Evolutionary conservation across 2,797 vertebrate species (phyloP), one percentile per base, ranked within the genome.

Genomic region (Cephalopachus bancanus): DNA sequence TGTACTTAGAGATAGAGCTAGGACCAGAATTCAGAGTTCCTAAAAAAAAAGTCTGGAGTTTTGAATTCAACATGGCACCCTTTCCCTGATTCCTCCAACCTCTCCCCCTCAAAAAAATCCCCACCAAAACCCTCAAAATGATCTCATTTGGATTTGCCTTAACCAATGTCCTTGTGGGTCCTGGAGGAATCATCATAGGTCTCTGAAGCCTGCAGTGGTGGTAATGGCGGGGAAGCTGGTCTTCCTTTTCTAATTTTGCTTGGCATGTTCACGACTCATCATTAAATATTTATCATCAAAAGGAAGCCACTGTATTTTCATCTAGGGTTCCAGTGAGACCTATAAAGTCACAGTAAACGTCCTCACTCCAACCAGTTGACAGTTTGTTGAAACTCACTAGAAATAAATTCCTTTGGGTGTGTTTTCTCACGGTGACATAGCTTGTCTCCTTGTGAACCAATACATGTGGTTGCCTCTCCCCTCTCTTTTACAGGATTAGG

Each of bases 301-400:
- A 15, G 60, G 51, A 72, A 92, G 57, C 92, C 53, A 74, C 0
- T 83, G 33, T 78, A 59, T 91, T 94, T 89, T 62, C 30, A 75
- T 51, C 30, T 16, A 65, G 80, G 69, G 55, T 22, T 53, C 53
- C 75, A 71, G 74, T 5, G 83, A 78, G 33, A 83, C 51, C 64
- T 62, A 60, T 74, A 81, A 89, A 79, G 44, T 85, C 78, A 60
- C 24, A 79, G 62, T 33, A 69, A 89, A 74, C 67, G 88, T 90
- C 88, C 78, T 33, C 15, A 7, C 59, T 78, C n/a, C 44, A 59
- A 26, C 11, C 37, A 44, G 51, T 84, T 71, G 89, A 69, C 15
- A 20, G 28, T 64, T 64, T 69, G 30, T 24, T 81, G 55, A 89
- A 62, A 95, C 53, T 79, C 44, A 57, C 22, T 78, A 74, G 69